Evolutionary conservation across 2,888 invertebrate genomes (phyloP), one percentile per base, ranked within the genome.

Genomic region (Encarsia formosa): DNA sequence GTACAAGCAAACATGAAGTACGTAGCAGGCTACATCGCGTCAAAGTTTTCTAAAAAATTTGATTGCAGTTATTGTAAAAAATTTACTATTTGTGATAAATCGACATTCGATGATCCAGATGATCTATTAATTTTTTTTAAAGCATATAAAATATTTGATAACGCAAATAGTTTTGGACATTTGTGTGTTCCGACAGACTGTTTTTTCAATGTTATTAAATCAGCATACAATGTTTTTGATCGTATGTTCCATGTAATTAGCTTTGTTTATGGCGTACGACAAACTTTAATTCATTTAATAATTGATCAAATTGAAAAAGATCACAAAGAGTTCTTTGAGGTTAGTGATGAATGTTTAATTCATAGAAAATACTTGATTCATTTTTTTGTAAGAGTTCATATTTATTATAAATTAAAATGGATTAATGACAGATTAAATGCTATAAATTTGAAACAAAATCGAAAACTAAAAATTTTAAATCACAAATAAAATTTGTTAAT

Each of bases 11-110:
- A 19, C 13, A 43, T 31, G 3, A 43, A 43, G 15, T 34, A 43
- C 22, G 43, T 43, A 16, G 43, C 34, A 15, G 20, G 43, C 5
- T 43, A 43, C 34, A 31, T 32, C 4, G 43, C 43, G 6, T 32
- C 15, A 18, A 43, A 43, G 22, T 43, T 13, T 32, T 43, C 4
- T 32, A n/a, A n/a, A 6, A 43, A 43, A 34, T 32, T 13, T 20
- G n/a, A 34, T n/a, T 43, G 32, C 22, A 5, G 5, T 20, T 15
- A 31, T 16, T 22, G 43, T 31, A 19, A 42, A 26, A 16, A 4
- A 37, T 37, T 4, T 18, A 15, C 16, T 16, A 37, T 18, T 4
- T 6, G 16, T 16, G 6, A 37, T 11, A 37, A 37, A 15, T 16
- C 9, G 3, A 37, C 13, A 13, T 37, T 37, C 37, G 37, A 37